These are phyloP conservation scores for Hylaea fasciaria DNA, from an alignment of 2,888 invertebrate species.

Conservation along the genomic window DNA sequence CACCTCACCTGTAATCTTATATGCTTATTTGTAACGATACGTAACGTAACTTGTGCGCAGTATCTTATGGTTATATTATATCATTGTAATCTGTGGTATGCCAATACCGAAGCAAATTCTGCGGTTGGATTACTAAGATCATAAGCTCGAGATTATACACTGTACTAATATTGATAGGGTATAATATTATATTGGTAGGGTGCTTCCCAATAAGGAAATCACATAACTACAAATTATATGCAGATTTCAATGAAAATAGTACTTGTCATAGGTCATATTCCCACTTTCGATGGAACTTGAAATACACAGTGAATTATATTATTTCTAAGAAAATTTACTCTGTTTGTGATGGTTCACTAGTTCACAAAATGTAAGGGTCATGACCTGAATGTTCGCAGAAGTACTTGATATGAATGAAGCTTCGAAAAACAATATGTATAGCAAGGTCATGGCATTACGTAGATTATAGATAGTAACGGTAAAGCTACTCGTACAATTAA, in stretches of 20 bases:
- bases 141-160: conserved; percentile 25
- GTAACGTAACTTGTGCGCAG: background rate
- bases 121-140: conserved; percentile 34
- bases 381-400: background rate
- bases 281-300: too few species aligned
- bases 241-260: too few species aligned
- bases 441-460: conserved; percentile 1
- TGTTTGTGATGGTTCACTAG: background rate
- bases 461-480: conserved; percentile 1
- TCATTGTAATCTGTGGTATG: conserved; percentile 13
- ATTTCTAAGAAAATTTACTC: too few species aligned
- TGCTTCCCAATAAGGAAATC: background rate
- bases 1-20: too few species aligned
- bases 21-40: background rate
- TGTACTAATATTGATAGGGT: conserved; percentile 27
- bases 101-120: conserved; percentile 31
- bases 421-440: background rate
- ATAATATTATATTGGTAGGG: conserved; percentile 1
- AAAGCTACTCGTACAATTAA: too few species aligned
- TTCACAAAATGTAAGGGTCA: conserved; percentile 2
- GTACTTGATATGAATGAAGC: background rate
- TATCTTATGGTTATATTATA: background rate
- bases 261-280: too few species aligned
- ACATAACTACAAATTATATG: background rate
- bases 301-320: too few species aligned